These are phyloP conservation scores for Grammomys dolichurus DNA, from an alignment of 2,113 vertebrate species.

Conservation along the genomic window DNA sequence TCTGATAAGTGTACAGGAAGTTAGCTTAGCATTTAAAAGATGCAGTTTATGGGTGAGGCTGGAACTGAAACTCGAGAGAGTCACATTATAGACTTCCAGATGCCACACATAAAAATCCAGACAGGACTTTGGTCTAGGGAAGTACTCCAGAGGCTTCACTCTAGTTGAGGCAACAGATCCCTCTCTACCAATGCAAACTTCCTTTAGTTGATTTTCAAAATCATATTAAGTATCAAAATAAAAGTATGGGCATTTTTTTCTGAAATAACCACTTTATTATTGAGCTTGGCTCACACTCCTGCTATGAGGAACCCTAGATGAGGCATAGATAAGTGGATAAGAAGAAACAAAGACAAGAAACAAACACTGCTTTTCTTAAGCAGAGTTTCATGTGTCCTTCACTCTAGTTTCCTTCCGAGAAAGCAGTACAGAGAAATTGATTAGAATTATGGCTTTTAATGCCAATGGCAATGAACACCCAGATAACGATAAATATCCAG, in stretches of 20 bases:
- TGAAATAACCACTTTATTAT: slow-evolving; percentile 28
- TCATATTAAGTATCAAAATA: slow-evolving; percentile 15
- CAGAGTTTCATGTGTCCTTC: neutral
- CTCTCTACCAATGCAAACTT: neutral
- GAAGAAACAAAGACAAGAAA: slow-evolving; percentile 31
- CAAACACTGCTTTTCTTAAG: neutral
- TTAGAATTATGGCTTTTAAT: slow-evolving; percentile 30
- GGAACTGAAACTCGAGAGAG: slow-evolving; percentile 56
- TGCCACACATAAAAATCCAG: slow-evolving; percentile 36
- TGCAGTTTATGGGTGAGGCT: neutral
- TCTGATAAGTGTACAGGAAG: slow-evolving; percentile 21
- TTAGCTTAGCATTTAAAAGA: slow-evolving; percentile 60
- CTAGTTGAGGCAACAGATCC: neutral
- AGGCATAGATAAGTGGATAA: slow-evolving; percentile 1
- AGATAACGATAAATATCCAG: neutral
- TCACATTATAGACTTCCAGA: slow-evolving; percentile 31
- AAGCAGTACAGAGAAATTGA: neutral
- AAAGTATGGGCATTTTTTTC: slow-evolving; percentile 36
- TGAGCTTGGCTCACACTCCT: neutral
- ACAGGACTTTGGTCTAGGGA: neutral
- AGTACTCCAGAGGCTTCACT: neutral
- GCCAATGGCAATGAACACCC: neutral
- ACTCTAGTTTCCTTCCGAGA: slow-evolving; percentile 14
- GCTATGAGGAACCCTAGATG: slow-evolving; percentile 20
- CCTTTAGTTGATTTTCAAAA: slow-evolving; percentile 52